A percentile compares a stretch with the other conserved stretches of the same genome.
Conservation (phyloP, 1,140 invertebrate genomes). For the Parasteatoda tepidariorum region DNA sequence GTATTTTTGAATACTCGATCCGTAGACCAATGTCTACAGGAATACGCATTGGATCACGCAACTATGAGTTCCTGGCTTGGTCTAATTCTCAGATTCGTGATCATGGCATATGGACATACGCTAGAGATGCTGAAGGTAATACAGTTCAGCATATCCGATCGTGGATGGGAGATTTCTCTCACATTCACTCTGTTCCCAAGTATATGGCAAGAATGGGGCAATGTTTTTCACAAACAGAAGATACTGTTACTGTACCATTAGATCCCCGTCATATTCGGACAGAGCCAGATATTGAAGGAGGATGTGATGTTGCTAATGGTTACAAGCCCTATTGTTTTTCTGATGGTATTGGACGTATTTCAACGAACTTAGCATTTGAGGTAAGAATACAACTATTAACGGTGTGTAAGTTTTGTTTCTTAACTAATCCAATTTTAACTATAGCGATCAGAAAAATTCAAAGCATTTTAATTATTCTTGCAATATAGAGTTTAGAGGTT, state of each 20-base stretch:
- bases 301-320: slow-evolving; percentile 19
- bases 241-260: slow-evolving; percentile 38
- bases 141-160: slow-evolving; percentile 59
- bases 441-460: too few relatives aligned
- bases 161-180: slow-evolving; percentile 66
- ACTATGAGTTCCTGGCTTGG: slow-evolving; percentile 64
- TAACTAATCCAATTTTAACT: too few relatives aligned
- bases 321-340: slow-evolving; percentile 59
- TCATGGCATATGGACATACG: slow-evolving; percentile 66
- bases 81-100: slow-evolving; percentile 66
- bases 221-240: slow-evolving; percentile 65
- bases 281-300: slow-evolving; percentile 43
- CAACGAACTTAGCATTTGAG: slow-evolving; percentile 24
- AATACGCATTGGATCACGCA: slow-evolving; percentile 61
- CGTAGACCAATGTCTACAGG: slow-evolving; percentile 46
- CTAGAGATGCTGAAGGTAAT: slow-evolving; percentile 59
- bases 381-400: slow-evolving; percentile 28
- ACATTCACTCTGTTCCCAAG: slow-evolving; percentile 64
- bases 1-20: slow-evolving; percentile 11
- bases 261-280: background rate
- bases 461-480: too few relatives aligned
- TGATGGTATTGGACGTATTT: slow-evolving; percentile 61
- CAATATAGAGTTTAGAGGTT: too few relatives aligned
- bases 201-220: slow-evolving; percentile 66
- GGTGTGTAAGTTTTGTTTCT: too few relatives aligned